phyloP scores from a whole-genome alignment of 1,140 invertebrate genomes.

The Eciton burchellii region DNA sequence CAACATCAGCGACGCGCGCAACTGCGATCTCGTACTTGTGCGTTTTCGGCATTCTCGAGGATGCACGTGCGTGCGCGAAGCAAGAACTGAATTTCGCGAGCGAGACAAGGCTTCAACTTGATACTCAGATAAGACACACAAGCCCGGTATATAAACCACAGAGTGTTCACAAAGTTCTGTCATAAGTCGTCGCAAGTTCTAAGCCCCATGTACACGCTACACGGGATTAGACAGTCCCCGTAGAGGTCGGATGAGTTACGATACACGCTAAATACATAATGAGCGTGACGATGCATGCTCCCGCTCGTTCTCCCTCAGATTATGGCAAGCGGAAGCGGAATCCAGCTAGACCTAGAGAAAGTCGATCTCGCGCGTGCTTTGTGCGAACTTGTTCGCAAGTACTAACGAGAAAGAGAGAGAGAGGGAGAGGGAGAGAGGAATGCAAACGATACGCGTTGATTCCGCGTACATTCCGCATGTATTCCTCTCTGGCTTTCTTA shows the following conservation, averaged over 20 bases:
- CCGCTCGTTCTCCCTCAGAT: constrained; percentile 36
- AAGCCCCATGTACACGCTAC: constrained; percentile 62
- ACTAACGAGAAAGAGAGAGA: background rate
- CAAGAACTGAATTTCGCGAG: constrained; percentile 26
- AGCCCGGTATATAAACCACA: constrained; percentile 41
- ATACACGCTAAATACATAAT: constrained; percentile 72
- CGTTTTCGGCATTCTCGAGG: no score
- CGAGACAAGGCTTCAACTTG: constrained; percentile 42
- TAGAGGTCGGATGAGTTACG: constrained; percentile 51
- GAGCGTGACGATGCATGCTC: constrained; percentile 44
- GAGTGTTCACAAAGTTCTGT: constrained; percentile 61
- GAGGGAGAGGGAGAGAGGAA: no score
- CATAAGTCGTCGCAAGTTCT: constrained; percentile 67
- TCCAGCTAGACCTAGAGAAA: constrained; percentile 29
- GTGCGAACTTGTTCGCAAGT: constrained; percentile 53
- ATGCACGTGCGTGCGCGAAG: background rate
- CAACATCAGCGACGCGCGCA: no score
- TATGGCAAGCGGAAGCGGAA: constrained; percentile 66
- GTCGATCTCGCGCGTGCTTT: constrained; percentile 18
- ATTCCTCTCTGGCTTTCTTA: constrained; percentile 35
- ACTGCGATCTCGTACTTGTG: no score
- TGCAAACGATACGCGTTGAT: constrained; percentile 2
- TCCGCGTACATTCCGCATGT: background rate
- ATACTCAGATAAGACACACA: constrained; percentile 44
- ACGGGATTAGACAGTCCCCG: constrained; percentile 51